phyloP scores from a whole-genome alignment of 1,140 invertebrate species.

The Globodera rostochiensis region DNA sequence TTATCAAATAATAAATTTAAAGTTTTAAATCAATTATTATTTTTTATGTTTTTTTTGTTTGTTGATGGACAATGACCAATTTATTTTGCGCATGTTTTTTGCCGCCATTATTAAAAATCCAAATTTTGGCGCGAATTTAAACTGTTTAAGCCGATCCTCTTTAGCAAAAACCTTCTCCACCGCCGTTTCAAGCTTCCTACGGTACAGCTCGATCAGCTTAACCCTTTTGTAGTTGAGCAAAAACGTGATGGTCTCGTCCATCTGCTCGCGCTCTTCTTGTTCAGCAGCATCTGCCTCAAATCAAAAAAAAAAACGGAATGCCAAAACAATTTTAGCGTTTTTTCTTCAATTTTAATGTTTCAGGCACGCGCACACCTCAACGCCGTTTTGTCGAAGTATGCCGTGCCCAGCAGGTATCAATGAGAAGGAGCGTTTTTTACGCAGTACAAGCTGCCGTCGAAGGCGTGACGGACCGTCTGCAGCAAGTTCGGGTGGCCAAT shows the following conservation, averaged over 20 bases:
- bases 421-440: constrained; percentile 28
- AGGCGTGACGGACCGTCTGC: background rate
- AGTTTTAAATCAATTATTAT: constrained; percentile 11
- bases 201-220: constrained; percentile 32
- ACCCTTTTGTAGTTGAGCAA: constrained; percentile 36
- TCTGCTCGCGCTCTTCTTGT: constrained; percentile 17
- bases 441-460: constrained; percentile 8
- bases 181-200: constrained; percentile 5
- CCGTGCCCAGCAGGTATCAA: background rate
- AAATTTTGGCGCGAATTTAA: constrained; percentile 28
- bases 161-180: background rate
- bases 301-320: too few species aligned
- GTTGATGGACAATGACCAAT: background rate
- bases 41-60: background rate
- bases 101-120: constrained; percentile 25
- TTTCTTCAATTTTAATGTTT: too few species aligned
- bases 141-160: background rate
- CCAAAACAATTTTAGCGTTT: too few species aligned
- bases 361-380: background rate
- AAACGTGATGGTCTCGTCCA: constrained; percentile 1
- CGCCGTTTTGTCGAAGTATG: background rate
- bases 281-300: background rate
- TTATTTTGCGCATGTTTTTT: constrained; percentile 22
- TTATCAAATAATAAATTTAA: background rate
- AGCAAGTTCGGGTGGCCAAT: background rate